Evolutionary conservation across 2,888 invertebrate species (phyloP).

Genomic region (Mythimna loreyi): DNA sequence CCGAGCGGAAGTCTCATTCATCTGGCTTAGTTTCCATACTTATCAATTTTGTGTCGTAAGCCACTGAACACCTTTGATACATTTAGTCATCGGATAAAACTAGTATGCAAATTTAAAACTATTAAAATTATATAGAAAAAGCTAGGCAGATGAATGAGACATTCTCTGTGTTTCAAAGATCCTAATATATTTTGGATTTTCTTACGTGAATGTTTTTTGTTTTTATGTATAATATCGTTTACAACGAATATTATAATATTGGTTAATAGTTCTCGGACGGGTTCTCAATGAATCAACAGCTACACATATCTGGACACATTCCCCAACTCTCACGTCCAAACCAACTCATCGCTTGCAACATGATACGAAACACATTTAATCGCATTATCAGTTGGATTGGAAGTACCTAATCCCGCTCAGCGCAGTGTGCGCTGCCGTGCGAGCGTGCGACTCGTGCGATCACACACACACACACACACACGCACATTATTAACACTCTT

Average conservation of each 20-base stretch:
- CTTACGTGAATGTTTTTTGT: neutral
- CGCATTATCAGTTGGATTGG: constrained; percentile 20
- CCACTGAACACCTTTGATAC: too few species aligned
- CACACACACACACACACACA: neutral
- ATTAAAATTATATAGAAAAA: too few species aligned
- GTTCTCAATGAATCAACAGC: neutral
- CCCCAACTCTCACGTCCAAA: constrained; percentile 1
- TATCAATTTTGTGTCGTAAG: too few species aligned
- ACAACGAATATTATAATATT: neutral
- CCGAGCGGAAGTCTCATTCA: too few species aligned
- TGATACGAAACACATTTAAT: constrained; percentile 21
- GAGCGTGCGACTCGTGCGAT: neutral
- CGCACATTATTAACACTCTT: neutral
- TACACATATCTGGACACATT: neutral
- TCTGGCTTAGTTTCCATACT: too few species aligned
- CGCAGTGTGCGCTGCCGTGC: neutral
- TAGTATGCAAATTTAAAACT: too few species aligned
- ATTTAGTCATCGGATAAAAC: too few species aligned
- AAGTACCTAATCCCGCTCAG: constrained; percentile 14
- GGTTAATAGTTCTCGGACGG: too few species aligned
- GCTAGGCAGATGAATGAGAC: too few species aligned
- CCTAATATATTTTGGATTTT: neutral
- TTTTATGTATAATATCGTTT: neutral
- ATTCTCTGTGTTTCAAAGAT: too few species aligned
- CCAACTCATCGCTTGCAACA: neutral